phyloP scores from a whole-genome alignment of 2,113 vertebrate species.

The Ceratotherium simum region DNA sequence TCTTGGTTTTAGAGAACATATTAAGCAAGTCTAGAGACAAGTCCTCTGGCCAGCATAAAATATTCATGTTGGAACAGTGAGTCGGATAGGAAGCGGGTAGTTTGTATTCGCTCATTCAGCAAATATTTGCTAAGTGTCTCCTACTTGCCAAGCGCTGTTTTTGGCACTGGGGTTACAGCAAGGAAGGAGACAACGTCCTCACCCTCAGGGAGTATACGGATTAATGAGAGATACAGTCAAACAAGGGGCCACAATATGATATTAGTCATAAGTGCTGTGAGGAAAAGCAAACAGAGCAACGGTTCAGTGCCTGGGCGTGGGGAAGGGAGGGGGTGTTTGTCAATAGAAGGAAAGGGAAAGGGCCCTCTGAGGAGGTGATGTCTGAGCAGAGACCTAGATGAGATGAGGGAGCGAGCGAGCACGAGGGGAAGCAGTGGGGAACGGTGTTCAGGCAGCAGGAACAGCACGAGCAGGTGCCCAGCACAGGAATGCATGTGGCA shows the following conservation, averaged over 20 bases:
- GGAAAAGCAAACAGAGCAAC: not conserved
- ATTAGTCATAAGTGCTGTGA: rapidly evolving
- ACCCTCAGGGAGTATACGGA: not conserved
- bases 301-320: not conserved
- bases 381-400: not conserved
- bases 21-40: not conserved
- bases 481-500: rapidly evolving
- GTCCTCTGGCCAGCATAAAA: not conserved
- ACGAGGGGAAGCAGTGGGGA: not conserved
- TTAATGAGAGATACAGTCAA: rapidly evolving
- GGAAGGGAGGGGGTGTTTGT: too few relatives aligned
- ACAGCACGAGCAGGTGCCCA: rapidly evolving
- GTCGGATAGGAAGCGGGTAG: not conserved
- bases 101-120: not conserved
- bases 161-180: not conserved
- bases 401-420: not conserved
- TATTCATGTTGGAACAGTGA: rapidly evolving
- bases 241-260: rapidly evolving
- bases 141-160: not conserved
- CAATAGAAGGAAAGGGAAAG: too few relatives aligned
- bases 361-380: not conserved
- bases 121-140: not conserved
- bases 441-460: not conserved
- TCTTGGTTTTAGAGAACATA: not conserved
- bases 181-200: not conserved